Evolutionary conservation across 2,113 vertebrate genomes (phyloP), one percentile per base, ranked within the genome.

Genomic region (Python bivittatus): DNA sequence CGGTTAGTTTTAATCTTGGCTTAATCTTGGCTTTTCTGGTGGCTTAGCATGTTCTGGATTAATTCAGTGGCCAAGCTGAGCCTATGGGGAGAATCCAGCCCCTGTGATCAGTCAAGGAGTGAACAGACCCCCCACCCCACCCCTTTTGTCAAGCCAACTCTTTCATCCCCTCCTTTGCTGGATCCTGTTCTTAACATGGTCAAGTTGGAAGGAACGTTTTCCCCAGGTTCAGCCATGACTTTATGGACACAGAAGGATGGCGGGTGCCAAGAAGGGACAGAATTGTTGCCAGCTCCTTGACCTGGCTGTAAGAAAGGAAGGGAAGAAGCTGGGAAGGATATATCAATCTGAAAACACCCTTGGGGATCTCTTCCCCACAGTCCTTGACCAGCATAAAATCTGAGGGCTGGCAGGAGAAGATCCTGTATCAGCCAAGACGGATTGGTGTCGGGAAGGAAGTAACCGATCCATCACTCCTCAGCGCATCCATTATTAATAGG

Each of bases 401-500:
- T 7, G 6, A 4, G 29, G 90, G 44, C 90, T 23, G 25, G 17
- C 33, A 27, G 2, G 1, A 79, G 86, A 56, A 20, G 22, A 56
- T 56, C 85, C 2, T 12, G 7, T 6, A 44, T 17, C 5, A 72
- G 38, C 64, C 38, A 17, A 57, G 53, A n/a, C 9, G 54, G 86
- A n/a, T 58, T 1, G 6, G 64, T 22, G 0, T 83, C 91, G 42
- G 48, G 64, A 56, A 52, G 84, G 23, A n/a, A 9, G 22, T 6
- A 10, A 3, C 0, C 15, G 4, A 60, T 20, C 64, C 44, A 52
- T 92, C 91, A 83, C 38, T 52, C 38, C 17, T 68, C 2, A 44
- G 53, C 17, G 23, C 22, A 92, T 92, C 86, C 86, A 92, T 92
- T 92, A 92, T 92, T 88, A 72, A 92, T 56, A 17, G 61, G 33